Evolutionary conservation across 2,113 vertebrate genomes (phyloP).

Genomic region (Sitta europaea): DNA sequence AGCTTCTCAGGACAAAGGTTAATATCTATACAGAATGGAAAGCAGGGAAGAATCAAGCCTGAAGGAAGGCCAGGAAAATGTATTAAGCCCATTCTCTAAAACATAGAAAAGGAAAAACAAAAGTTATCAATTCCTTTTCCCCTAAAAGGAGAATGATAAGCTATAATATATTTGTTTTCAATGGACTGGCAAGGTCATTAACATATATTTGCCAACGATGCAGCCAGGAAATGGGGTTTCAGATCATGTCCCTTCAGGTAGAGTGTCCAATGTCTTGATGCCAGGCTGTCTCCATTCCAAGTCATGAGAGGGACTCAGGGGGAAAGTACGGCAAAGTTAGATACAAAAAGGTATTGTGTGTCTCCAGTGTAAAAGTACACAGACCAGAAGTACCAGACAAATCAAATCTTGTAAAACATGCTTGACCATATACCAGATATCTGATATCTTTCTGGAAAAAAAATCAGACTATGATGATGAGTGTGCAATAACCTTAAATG

Average conservation of each 20-base stretch:
- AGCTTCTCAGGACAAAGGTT: neutral
- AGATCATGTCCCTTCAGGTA: neutral
- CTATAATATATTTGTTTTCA: neutral
- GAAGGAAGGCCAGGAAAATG: neutral
- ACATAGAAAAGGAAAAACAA: neutral
- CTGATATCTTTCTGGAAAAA: neutral
- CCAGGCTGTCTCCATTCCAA: neutral
- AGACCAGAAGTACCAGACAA: neutral
- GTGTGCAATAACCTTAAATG: accelerated
- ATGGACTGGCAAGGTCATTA: neutral
- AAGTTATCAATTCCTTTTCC: neutral
- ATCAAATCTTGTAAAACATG: neutral
- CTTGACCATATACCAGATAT: neutral
- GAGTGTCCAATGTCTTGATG: neutral
- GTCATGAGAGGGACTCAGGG: neutral
- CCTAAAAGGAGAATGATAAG: neutral
- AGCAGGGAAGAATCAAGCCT: neutral
- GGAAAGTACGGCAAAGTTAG: neutral
- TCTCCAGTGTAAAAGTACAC: neutral
- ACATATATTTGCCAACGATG: neutral
- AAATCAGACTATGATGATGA: neutral
- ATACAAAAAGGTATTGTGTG: neutral
- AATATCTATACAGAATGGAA: neutral
- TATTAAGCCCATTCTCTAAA: neutral
- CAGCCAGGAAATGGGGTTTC: neutral